These are phyloP conservation scores for Rhynchophorus ferrugineus DNA, from an alignment of 1,140 invertebrate species.

Conservation along the genomic window DNA sequence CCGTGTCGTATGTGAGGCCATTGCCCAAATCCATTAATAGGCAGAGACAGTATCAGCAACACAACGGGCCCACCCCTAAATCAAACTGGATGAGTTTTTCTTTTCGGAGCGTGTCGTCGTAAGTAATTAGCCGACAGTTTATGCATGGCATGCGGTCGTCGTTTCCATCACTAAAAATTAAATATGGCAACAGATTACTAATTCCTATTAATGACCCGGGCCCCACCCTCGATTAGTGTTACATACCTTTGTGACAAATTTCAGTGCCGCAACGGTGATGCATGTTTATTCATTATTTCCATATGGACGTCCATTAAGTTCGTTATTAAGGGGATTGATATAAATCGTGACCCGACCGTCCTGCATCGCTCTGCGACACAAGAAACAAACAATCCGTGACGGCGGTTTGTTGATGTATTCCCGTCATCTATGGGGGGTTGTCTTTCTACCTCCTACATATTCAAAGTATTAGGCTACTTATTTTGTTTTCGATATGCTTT, in stretches of 20 bases:
- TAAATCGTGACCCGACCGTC: too few relatives aligned
- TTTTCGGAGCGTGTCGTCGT: slow-evolving; percentile 21
- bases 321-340: slow-evolving; percentile 11
- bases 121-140: slow-evolving; percentile 24
- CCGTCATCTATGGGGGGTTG: too few relatives aligned
- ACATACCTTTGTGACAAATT: slow-evolving; percentile 25
- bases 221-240: slow-evolving; percentile 22
- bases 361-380: too few relatives aligned
- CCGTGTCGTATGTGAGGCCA: too few relatives aligned
- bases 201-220: slow-evolving; percentile 23
- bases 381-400: too few relatives aligned
- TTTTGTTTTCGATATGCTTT: too few relatives aligned
- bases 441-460: too few relatives aligned
- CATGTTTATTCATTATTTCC: slow-evolving; percentile 21
- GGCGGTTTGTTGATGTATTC: too few relatives aligned
- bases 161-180: slow-evolving; percentile 22
- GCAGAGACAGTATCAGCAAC: too few relatives aligned
- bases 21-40: too few relatives aligned
- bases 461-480: too few relatives aligned
- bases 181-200: slow-evolving; percentile 25
- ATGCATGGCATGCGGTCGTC: slow-evolving; percentile 15
- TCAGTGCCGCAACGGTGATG: slow-evolving; percentile 4
- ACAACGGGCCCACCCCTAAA: slow-evolving; percentile 19
- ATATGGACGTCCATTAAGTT: slow-evolving; percentile 18
- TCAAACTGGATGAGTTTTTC: slow-evolving; percentile 21